Evolutionary conservation across 1,140 invertebrate species (phyloP).

Genomic region (Yoshiicerus persimilis): DNA sequence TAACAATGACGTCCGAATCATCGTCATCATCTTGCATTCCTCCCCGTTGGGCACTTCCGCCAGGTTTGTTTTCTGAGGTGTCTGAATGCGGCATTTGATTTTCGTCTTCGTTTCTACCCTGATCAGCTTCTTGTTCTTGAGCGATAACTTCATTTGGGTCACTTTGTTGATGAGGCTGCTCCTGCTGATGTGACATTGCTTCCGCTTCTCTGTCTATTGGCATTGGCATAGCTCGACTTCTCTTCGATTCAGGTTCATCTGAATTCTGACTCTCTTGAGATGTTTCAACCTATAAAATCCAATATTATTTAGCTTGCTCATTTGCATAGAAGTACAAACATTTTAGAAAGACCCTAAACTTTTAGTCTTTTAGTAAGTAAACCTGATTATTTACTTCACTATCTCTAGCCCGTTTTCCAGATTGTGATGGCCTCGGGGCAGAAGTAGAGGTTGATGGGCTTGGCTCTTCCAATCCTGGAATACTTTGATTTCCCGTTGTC

Average conservation of each 20-base stretch:
- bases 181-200: slow-evolving; percentile 57
- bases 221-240: slow-evolving; percentile 26
- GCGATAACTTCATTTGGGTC: neutral
- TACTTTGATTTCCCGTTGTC: neutral
- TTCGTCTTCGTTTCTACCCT: slow-evolving; percentile 52
- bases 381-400: slow-evolving; percentile 21
- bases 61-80: slow-evolving; percentile 27
- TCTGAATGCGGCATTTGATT: slow-evolving; percentile 45
- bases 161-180: slow-evolving; percentile 53
- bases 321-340: neutral
- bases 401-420: slow-evolving; percentile 35
- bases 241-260: slow-evolving; percentile 41
- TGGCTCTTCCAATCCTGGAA: slow-evolving; percentile 41
- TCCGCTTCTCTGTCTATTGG: slow-evolving; percentile 49
- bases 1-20: slow-evolving; percentile 50
- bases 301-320: neutral
- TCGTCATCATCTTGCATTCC: slow-evolving; percentile 44
- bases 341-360: no score
- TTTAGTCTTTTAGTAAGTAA: no score
- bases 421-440: slow-evolving; percentile 30
- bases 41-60: neutral
- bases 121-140: slow-evolving; percentile 60
- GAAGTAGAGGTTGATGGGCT: slow-evolving; percentile 43
- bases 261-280: slow-evolving; percentile 23
- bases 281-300: neutral